Evolutionary conservation across 37 sponge, comb jelly and placozoan species (phyloP).

Genomic region (Haliclona indistincta): DNA sequence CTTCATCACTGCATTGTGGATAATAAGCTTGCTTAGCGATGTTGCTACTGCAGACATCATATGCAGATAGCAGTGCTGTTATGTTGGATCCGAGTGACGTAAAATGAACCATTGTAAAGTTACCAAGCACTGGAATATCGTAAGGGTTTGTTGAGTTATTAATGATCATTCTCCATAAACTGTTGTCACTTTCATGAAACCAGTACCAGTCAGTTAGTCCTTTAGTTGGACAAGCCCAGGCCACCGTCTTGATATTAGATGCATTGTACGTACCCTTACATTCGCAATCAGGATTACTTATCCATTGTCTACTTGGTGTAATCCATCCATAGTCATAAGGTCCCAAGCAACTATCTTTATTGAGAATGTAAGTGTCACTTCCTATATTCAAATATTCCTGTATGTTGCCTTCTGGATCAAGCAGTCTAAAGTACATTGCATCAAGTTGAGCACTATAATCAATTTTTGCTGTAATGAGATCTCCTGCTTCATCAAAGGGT

Average conservation of each 20-base stretch:
- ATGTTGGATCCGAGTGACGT: constrained; percentile 1
- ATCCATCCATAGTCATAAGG: constrained; percentile 17
- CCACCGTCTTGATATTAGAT: constrained; percentile 1
- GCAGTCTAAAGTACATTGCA: constrained; percentile 18
- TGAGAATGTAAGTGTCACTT: not conserved
- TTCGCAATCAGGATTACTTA: constrained; percentile 4
- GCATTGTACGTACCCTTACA: constrained; percentile 17
- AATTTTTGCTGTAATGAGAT: constrained; percentile 13
- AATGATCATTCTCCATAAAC: constrained; percentile 41
- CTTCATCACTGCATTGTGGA: not conserved
- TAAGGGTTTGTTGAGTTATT: constrained; percentile 27
- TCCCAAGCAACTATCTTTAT: constrained; percentile 8
- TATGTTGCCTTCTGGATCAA: not conserved
- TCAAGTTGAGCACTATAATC: constrained; percentile 16
- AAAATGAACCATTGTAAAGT: constrained; percentile 33
- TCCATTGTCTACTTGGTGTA: constrained; percentile 19
- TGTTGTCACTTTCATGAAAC: not conserved
- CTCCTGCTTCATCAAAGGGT: constrained; percentile 2
- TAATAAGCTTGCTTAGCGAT: not conserved
- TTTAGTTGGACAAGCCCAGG: constrained; percentile 20
- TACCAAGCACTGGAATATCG: constrained; percentile 32
- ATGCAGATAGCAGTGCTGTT: not conserved
- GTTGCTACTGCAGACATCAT: not conserved
- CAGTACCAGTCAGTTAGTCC: constrained; percentile 30
- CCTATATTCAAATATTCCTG: constrained; percentile 17